Evolutionary conservation across 2,113 vertebrate species (phyloP).

Genomic region (Macrotis lagotis): DNA sequence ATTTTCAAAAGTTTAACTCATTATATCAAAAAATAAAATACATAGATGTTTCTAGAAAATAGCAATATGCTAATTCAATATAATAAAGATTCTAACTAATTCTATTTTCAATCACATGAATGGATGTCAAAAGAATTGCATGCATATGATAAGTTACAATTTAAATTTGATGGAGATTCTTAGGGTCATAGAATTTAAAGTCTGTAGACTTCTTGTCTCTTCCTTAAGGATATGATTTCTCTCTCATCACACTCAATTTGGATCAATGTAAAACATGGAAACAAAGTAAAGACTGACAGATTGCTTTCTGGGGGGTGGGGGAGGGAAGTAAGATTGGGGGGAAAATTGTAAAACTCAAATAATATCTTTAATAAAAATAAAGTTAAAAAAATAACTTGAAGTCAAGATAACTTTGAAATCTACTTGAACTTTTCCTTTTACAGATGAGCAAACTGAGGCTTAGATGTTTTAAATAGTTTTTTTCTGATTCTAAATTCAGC

Average conservation of each 20-base stretch:
- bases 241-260: too few relatives aligned
- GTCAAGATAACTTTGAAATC: neutral
- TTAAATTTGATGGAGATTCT: neutral
- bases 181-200: neutral
- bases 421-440: slow-evolving; percentile 21
- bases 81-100: neutral
- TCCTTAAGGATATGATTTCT: too few relatives aligned
- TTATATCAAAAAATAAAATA: slow-evolving; percentile 38
- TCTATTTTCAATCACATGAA: slow-evolving; percentile 6
- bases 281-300: too few relatives aligned
- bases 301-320: too few relatives aligned
- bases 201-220: too few relatives aligned
- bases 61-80: neutral
- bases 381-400: too few relatives aligned
- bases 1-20: slow-evolving; percentile 31
- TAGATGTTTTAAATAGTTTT: neutral
- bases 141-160: neutral
- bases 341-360: too few relatives aligned
- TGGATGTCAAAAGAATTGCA: slow-evolving; percentile 36
- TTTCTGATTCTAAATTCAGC: neutral
- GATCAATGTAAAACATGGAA: too few relatives aligned
- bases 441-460: neutral
- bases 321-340: too few relatives aligned
- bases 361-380: too few relatives aligned
- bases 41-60: slow-evolving; percentile 41